Conservation (phyloP, 2,113 vertebrate species). For the Campylomormyrus numenius region DNA sequence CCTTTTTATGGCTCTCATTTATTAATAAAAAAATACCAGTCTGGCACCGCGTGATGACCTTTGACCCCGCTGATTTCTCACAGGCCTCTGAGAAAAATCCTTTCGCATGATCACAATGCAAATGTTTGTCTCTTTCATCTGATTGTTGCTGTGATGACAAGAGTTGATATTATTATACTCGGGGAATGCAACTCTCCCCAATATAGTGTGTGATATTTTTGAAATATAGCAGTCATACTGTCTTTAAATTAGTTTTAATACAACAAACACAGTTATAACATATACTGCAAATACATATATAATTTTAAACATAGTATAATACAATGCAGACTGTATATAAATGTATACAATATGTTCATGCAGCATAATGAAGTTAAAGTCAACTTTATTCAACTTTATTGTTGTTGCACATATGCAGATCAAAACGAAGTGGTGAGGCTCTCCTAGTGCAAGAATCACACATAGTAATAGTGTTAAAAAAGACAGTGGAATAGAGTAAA, state of each 20-base stretch:
- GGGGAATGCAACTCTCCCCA: background rate
- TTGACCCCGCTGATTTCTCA: slow-evolving; percentile 37
- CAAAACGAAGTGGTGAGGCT: background rate
- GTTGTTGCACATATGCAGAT: background rate
- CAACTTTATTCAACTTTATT: background rate
- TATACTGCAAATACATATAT: background rate
- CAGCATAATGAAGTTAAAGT: background rate
- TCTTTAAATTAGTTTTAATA: background rate
- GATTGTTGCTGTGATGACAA: background rate
- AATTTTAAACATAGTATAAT: background rate
- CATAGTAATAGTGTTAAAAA: background rate
- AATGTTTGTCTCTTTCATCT: background rate
- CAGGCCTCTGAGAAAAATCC: slow-evolving; percentile 31
- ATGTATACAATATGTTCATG: background rate
- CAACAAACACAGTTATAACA: background rate
- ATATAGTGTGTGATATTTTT: background rate
- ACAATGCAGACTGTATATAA: background rate
- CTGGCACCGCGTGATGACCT: slow-evolving; percentile 45
- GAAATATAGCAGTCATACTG: background rate
- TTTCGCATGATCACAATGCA: slow-evolving; percentile 27
- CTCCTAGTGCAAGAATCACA: background rate
- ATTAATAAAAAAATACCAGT: slow-evolving; percentile 50
- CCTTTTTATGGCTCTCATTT: slow-evolving; percentile 58
- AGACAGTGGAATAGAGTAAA: background rate
- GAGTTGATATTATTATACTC: background rate